A percentile compares a stretch with the other conserved stretches of the same genome.
These are phyloP conservation scores for Gymnorhina tibicen DNA, from an alignment of 2,113 vertebrate genomes.

Conservation along the genomic window DNA sequence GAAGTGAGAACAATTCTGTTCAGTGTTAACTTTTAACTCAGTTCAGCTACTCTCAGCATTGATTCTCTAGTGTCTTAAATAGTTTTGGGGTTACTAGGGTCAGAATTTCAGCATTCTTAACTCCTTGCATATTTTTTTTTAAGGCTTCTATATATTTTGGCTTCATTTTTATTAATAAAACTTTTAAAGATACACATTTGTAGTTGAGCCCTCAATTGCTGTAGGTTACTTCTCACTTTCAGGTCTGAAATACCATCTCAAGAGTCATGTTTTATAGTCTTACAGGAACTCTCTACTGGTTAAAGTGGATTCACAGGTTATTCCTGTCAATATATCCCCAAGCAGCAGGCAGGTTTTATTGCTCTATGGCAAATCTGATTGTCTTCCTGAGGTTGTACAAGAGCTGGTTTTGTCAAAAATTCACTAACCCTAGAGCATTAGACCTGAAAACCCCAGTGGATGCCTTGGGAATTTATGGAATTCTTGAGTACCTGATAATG, in stretches of 20 bases:
- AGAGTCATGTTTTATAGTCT: background rate
- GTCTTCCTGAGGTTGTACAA: background rate
- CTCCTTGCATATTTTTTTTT: background rate
- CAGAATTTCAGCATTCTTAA: background rate
- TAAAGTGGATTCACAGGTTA: conserved; percentile 31
- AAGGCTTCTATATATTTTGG: background rate
- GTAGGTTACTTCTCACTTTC: background rate
- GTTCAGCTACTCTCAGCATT: background rate
- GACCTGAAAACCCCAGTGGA: background rate
- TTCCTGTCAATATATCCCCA: background rate
- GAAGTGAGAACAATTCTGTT: background rate
- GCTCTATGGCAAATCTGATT: background rate
- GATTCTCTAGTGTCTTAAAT: background rate
- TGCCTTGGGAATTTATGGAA: background rate
- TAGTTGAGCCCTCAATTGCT: background rate
- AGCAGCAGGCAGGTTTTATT: background rate
- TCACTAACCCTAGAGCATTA: background rate
- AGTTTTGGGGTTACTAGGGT: background rate
- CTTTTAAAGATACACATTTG: background rate
- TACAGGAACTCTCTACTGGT: background rate
- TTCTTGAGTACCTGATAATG: background rate
- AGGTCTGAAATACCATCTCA: background rate
- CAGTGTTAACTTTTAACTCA: background rate
- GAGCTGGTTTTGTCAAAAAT: background rate
- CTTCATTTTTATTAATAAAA: background rate